Evolutionary conservation across 2,797 vertebrate species (phyloP).

Genomic region (Diplodus puntazzo): DNA sequence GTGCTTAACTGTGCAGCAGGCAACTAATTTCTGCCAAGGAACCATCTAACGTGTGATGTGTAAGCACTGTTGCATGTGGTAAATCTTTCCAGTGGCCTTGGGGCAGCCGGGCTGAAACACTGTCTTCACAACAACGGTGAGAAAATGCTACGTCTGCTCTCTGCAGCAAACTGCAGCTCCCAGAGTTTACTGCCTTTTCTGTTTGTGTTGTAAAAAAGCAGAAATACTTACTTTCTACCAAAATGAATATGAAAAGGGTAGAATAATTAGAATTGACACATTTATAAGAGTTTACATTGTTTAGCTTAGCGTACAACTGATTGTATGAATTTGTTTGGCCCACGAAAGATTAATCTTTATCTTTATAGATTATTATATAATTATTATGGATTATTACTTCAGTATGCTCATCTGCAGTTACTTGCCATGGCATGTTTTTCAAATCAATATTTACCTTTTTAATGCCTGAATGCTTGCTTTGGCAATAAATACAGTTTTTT

Average conservation of each 20-base stretch:
- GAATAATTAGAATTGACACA: not conserved
- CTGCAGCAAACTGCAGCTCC: slow-evolving; percentile 30
- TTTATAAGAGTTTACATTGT: not conserved
- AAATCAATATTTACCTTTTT: too few relatives aligned
- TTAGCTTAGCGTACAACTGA: not conserved
- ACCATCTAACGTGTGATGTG: slow-evolving; percentile 62
- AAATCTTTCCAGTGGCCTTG: slow-evolving; percentile 56
- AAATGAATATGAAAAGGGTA: slow-evolving; percentile 11
- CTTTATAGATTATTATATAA: too few relatives aligned
- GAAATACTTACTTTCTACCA: not conserved
- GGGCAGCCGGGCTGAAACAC: slow-evolving; percentile 33
- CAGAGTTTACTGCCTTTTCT: slow-evolving; percentile 25
- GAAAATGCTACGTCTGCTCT: slow-evolving; percentile 48
- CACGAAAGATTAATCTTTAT: too few relatives aligned
- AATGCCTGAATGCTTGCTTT: too few relatives aligned
- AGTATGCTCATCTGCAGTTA: too few relatives aligned
- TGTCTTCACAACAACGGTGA: slow-evolving; percentile 26
- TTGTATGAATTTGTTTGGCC: not conserved
- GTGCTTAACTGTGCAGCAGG: slow-evolving; percentile 54
- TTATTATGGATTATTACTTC: too few relatives aligned
- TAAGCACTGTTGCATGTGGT: slow-evolving; percentile 44
- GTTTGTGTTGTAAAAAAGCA: slow-evolving; percentile 14
- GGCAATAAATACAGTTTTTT: too few relatives aligned
- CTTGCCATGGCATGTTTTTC: too few relatives aligned
- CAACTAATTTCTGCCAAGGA: slow-evolving; percentile 53